These are phyloP conservation scores for Musca domestica DNA, from an alignment of 1,140 invertebrate species.

Conservation along the genomic window DNA sequence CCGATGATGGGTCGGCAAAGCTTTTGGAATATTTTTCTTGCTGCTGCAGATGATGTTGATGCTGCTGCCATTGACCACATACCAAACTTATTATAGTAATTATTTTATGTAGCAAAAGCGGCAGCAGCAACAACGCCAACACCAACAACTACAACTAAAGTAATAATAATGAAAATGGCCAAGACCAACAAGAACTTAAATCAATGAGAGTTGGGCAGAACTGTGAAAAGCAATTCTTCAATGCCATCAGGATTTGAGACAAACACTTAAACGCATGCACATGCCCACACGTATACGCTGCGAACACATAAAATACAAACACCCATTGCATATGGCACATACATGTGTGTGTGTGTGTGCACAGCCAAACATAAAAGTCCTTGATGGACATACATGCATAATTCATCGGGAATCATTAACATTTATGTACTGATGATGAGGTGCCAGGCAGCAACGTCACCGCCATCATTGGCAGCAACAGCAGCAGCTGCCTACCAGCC, in stretches of 20 bases:
- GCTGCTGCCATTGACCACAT: constrained; percentile 9
- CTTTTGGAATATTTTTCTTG: background rate
- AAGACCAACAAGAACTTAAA: no score
- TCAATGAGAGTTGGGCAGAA: no score
- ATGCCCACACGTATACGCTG: no score
- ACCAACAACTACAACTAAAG: no score
- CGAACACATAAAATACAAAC: no score
- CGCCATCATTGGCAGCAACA: no score
- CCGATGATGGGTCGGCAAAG: background rate
- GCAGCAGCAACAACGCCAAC: no score
- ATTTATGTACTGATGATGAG: constrained; percentile 16
- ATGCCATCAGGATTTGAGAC: no score
- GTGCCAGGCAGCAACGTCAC: background rate
- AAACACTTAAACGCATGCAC: background rate
- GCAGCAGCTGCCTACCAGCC: no score
- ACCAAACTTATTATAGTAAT: constrained; percentile 18
- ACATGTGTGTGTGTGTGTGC: background rate
- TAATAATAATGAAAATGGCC: no score
- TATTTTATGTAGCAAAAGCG: background rate
- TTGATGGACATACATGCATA: constrained; percentile 1
- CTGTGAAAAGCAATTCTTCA: no score
- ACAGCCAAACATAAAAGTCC: background rate
- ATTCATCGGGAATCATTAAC: constrained; percentile 23
- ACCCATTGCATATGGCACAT: background rate
- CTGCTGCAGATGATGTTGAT: background rate